Percentiles rank a stretch among this genome's conserved stretches.
Conservation (phyloP, 92 coral and sea anemone genomes). For the Diadumene lineata region DNA sequence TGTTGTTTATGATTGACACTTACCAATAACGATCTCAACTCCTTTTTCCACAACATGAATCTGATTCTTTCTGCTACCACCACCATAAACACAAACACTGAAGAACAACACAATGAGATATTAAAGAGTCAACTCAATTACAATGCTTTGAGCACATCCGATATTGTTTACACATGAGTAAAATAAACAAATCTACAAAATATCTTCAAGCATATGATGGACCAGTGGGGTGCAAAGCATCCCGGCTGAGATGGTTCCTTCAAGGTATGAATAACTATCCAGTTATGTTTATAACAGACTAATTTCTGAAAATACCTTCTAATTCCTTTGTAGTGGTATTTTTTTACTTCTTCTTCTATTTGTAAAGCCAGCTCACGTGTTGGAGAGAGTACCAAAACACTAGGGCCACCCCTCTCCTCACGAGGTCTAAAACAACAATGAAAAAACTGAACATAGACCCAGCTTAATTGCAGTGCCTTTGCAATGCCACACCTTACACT, state of each 20-base stretch:
- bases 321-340: conserved; percentile 90
- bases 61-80: conserved; percentile 82
- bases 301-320: conserved; percentile 79
- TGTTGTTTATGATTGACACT: background rate
- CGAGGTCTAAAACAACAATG: conserved; percentile 59
- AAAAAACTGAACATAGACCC: background rate
- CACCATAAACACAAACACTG: conserved; percentile 99
- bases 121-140: background rate
- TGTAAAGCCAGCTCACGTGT: conserved; percentile 95
- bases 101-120: background rate
- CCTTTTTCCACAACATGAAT: conserved; percentile 84
- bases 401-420: conserved; percentile 77
- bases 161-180: too few relatives aligned
- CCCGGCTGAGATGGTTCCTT: too few relatives aligned
- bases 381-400: conserved; percentile 85
- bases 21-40: conserved; percentile 94
- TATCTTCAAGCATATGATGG: too few relatives aligned
- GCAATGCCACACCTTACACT: too few relatives aligned
- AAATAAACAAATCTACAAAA: too few relatives aligned
- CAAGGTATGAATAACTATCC: too few relatives aligned
- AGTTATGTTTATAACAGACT: too few relatives aligned
- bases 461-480: too few relatives aligned
- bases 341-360: conserved; percentile 91
- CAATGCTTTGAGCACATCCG: too few relatives aligned
- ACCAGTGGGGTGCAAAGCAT: too few relatives aligned